Base-by-base conservation (phyloP, 2,888 invertebrate species). In the Nymphalis polychloros region DNA sequence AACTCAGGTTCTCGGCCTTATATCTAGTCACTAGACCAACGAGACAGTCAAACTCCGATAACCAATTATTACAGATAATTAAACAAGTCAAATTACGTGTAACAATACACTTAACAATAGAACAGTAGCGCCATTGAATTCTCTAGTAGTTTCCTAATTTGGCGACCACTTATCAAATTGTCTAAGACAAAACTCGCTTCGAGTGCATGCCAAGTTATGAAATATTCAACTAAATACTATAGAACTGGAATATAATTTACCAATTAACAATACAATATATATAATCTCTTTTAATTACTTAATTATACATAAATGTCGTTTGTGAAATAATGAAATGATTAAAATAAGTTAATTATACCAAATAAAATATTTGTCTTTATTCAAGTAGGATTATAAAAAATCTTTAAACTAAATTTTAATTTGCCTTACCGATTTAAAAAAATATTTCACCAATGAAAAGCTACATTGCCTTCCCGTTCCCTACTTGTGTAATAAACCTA, bases 121-220 rank as follows among this genome's bases (percentile, higher is more conserved):
- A 64, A 61, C 63, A 63, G 68, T 69, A 74, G 72, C 31, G 35
- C 71, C 68, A 71, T 68, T 72, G 68, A 61, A 75, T 73, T 75
- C 69, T 71, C 69, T 41, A 35, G 67, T 65, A 72, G 65, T 73
- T 71, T 68, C 70, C 67, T 68, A 76, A 74, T 70, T 73, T 72
- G 48, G 67, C 71, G 72, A 64, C 71, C 73, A 70, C 72, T 74
- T 72, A 73, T 76, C 75, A 69, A 74, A 72, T 73, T 73, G 69
- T 64, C 72, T 67, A 67, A 75, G 70, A 69, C 63, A 60, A 63
- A 72, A 73, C 71, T 72, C 65, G 65, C 61, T 67, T 67, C 57
- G 65, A 59, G 53, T 49, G 67, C 64, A 59, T 60, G 55, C 35
- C 61, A 46, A 55, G 20, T 57, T 35, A 35, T 57, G 41, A 57